Evolutionary conservation across 2,113 vertebrate species (phyloP).

Genomic region (Myiagra hebetior): DNA sequence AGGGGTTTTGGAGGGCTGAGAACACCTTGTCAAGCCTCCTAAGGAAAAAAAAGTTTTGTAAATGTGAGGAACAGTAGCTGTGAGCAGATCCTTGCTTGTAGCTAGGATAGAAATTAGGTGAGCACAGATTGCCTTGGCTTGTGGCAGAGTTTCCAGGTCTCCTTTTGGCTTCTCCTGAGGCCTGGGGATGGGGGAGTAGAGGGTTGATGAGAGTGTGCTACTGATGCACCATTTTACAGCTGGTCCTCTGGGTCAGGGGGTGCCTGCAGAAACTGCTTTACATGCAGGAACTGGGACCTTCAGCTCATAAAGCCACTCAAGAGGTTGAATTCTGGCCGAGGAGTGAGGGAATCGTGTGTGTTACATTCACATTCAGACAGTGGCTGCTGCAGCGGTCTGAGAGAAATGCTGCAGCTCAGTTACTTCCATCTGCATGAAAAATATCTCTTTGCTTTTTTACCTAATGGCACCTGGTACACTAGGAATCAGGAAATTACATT

Average conservation of each 20-base stretch:
- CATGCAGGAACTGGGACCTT: neutral
- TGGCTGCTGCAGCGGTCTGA: neutral
- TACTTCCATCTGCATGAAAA: neutral
- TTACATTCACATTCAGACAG: neutral
- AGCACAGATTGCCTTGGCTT: neutral
- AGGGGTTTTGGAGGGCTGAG: neutral
- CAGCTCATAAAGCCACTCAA: neutral
- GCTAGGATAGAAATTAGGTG: neutral
- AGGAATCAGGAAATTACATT: neutral
- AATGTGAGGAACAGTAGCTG: neutral
- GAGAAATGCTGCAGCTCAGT: neutral
- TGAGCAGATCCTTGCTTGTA: neutral
- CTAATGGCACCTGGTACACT: neutral
- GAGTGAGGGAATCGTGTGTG: rapidly evolving
- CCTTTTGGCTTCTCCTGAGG: neutral
- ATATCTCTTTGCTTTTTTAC: neutral
- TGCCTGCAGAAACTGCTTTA: neutral
- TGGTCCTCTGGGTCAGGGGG: neutral
- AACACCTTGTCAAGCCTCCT: neutral
- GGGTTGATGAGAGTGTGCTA: rapidly evolving
- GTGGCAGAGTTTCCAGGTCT: neutral
- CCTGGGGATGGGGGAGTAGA: neutral
- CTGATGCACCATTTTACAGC: neutral
- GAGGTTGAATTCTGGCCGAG: neutral
- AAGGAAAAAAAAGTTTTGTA: neutral